phyloP scores from a whole-genome alignment of 2,797 vertebrate genomes.

The Dipus sagitta region DNA sequence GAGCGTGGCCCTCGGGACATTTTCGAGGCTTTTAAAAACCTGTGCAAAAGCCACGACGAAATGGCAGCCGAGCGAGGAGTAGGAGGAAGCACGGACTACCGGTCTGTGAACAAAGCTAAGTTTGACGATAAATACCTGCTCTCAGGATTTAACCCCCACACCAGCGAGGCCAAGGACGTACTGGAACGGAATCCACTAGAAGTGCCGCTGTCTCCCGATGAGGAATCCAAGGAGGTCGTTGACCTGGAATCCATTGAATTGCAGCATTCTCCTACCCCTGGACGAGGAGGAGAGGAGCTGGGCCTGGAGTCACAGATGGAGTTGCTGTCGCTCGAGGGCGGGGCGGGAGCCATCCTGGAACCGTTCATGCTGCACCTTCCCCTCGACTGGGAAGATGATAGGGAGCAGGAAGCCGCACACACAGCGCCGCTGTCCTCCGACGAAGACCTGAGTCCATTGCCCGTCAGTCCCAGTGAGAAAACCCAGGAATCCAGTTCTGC shows the following conservation, averaged over 20 bases:
- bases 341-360: constrained; percentile 51
- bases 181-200: constrained; percentile 72
- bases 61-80: neutral
- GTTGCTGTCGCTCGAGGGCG: neutral
- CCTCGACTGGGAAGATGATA: neutral
- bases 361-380: constrained; percentile 54
- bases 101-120: neutral
- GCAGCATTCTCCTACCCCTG: neutral
- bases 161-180: constrained; percentile 45
- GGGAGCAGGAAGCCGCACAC: constrained; percentile 57
- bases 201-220: constrained; percentile 55
- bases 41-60: constrained; percentile 20
- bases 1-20: neutral
- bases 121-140: neutral
- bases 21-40: constrained; percentile 56
- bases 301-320: neutral
- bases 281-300: constrained; percentile 62
- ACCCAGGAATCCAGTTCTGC: neutral
- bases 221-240: constrained; percentile 71
- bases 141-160: constrained; percentile 16
- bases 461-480: neutral
- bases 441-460: constrained; percentile 1
- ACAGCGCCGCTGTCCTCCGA: constrained; percentile 46
- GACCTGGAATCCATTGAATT: constrained; percentile 73
- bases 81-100: neutral